Conservation (phyloP, 1,140 invertebrate genomes). For the Venturia canescens region DNA sequence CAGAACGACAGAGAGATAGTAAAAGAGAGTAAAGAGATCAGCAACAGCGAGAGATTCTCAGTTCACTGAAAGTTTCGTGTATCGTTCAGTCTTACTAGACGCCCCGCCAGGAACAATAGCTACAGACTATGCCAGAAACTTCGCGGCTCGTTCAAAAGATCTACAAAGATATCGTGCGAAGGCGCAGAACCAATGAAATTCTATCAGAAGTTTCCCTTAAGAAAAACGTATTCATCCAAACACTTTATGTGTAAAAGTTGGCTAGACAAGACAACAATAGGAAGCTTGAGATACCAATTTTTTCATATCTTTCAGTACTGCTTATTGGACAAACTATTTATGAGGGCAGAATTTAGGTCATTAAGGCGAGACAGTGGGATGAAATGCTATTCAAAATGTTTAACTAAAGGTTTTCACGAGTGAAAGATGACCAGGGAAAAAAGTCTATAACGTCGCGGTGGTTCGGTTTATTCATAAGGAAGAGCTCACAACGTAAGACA, state of each 20-base stretch:
- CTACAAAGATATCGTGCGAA: slow-evolving; percentile 19
- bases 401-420: no score
- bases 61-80: slow-evolving; percentile 31
- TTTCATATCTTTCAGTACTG: slow-evolving; percentile 1
- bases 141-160: slow-evolving; percentile 18
- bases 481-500: no score
- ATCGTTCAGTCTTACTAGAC: slow-evolving; percentile 3
- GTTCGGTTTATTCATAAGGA: no score
- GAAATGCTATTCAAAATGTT: no score
- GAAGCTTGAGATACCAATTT: background rate
- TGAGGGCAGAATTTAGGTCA: no score
- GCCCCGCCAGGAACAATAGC: slow-evolving; percentile 41
- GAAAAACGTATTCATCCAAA: slow-evolving; percentile 14
- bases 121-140: slow-evolving; percentile 36
- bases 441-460: no score
- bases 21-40: background rate
- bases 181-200: slow-evolving; percentile 30
- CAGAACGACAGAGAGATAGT: background rate
- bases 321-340: background rate
- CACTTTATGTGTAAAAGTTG: slow-evolving; percentile 2
- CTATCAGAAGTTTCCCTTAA: slow-evolving; percentile 29
- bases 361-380: no score
- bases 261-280: background rate
- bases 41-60: slow-evolving; percentile 4
- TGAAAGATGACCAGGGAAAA: no score